phyloP scores from a whole-genome alignment of 2,797 vertebrate species.

The Capromys pilorides region DNA sequence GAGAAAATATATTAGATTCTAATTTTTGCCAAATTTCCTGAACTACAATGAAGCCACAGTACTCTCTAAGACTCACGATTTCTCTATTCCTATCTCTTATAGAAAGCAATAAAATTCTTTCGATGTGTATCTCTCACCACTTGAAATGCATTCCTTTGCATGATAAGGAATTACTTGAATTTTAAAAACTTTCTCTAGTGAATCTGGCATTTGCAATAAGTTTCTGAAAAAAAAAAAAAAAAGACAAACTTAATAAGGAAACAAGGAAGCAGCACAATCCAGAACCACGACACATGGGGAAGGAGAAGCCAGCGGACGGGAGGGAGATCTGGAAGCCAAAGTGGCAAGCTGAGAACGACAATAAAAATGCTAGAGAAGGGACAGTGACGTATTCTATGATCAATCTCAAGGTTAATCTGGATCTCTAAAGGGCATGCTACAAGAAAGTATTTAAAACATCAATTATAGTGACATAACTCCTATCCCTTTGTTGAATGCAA shows the following conservation, averaged over 20 bases:
- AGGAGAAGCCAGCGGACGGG: not conserved
- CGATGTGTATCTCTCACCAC: not conserved
- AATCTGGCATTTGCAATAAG: not conserved
- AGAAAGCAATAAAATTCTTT: not conserved
- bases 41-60: not conserved
- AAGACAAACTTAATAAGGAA: not conserved
- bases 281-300: not conserved
- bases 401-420: not conserved
- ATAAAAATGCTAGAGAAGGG: rapidly evolving
- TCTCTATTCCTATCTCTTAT: not conserved
- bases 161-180: not conserved
- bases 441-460: not conserved
- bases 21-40: not conserved
- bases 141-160: not conserved
- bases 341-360: not conserved
- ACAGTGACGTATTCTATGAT: not conserved
- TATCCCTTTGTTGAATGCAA: not conserved
- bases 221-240: not conserved
- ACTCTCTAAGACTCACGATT: not conserved
- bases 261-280: not conserved
- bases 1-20: not conserved
- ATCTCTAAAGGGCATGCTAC: not conserved
- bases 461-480: not conserved
- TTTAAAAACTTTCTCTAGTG: not conserved
- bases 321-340: not conserved